Evolutionary conservation across 1,140 invertebrate genomes (phyloP), one percentile per base, ranked within the genome.

Genomic region (Mesaphorura yosii): DNA sequence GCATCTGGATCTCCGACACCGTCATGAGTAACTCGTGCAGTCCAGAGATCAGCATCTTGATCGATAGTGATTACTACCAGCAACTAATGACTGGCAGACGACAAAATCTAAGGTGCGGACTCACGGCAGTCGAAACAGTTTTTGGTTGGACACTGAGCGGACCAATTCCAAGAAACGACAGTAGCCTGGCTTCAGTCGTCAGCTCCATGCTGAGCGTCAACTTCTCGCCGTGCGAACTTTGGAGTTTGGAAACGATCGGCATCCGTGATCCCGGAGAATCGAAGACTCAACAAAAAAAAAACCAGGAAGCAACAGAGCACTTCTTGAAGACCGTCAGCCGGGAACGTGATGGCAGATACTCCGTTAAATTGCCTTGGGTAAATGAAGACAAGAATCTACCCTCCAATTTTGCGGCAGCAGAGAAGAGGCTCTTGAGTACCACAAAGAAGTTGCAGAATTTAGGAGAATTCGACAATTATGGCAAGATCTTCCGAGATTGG

Each of bases 91-190:
- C 52, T 6, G 45, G 45, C 2, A 37, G 22, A 48, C 17, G 25
- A 7, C 3, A 44, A 17, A 39, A 48, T 23, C 29, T 48, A 26
- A 2, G 6, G 20, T 6, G 42, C 54, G 59, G 65, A 10, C 34
- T 62, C 6, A 51, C 47, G 1, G 65, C 64, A 1, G 49, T 65
- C 0, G 64, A 69, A 46, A 64, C 64, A 4, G 27, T 22, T 10
- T 51, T 69, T 0, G 65, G 66, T 14, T 69, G 65, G 65, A 64
- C 62, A 0, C 2, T 67, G 1, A 62, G 64, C 38, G 64, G 66
- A 12, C 59, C 62, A 42, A 27, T 51, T 25, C 46, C 60, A 48
- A 10, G 4, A 4, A 19, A 48, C 10, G 12, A 5, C 20, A 27
- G 14, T 25, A 31, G 12, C 28, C 4, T 48, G 46, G 27, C 26